Evolutionary conservation across 2,113 vertebrate species (phyloP).

Genomic region (Tragelaphus imberbis): DNA sequence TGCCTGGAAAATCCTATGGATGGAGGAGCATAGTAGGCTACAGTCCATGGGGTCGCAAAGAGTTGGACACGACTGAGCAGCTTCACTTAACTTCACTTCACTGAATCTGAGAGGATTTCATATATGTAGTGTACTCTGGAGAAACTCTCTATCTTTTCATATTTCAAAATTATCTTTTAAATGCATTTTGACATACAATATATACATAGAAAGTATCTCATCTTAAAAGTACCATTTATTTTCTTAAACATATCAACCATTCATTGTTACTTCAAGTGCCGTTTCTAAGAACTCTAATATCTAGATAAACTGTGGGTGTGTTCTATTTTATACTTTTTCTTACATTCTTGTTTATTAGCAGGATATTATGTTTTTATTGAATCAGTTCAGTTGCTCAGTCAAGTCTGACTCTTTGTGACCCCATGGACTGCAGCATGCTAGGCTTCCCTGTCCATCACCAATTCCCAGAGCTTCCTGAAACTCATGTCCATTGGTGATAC

Average conservation of each 20-base stretch:
- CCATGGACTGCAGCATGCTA: neutral
- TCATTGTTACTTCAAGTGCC: neutral
- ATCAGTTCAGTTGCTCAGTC: neutral
- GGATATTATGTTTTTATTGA: neutral
- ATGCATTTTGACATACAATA: neutral
- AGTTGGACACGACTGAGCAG: too few species aligned
- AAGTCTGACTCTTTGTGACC: neutral
- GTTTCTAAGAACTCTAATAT: neutral
- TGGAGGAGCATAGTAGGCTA: too few species aligned
- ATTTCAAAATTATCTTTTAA: slow-evolving; percentile 24
- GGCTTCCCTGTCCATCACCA: neutral
- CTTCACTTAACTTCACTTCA: too few species aligned
- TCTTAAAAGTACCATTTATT: neutral
- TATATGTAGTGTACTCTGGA: neutral
- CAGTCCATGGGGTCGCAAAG: too few species aligned
- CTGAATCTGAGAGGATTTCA: neutral
- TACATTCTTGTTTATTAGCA: neutral
- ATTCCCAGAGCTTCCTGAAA: neutral
- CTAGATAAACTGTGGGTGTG: neutral
- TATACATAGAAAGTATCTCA: neutral
- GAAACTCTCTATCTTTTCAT: neutral
- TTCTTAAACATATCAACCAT: neutral
- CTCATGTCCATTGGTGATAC: neutral
- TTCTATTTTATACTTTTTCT: neutral
- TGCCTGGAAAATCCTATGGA: too few species aligned